Conservation (phyloP, 2,888 invertebrate species). For the Andricus quercusramuli region DNA sequence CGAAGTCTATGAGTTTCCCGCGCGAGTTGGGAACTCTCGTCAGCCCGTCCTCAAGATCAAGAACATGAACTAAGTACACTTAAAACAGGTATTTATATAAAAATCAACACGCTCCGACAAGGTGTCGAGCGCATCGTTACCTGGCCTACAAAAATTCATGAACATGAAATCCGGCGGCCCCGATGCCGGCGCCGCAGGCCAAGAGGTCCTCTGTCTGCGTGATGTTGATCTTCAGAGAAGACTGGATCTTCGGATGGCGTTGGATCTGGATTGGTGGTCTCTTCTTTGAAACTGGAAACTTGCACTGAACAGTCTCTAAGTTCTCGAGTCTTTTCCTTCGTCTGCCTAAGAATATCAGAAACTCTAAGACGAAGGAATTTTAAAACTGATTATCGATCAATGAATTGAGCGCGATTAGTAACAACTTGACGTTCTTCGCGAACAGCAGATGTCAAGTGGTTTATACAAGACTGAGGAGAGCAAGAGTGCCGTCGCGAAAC, state of each 20-base stretch:
- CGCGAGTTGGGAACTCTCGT: background rate
- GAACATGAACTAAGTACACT: background rate
- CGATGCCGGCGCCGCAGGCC: conserved; percentile 81
- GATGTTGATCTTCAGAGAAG: conserved; percentile 44
- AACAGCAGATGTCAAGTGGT: background rate
- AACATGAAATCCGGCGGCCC: conserved; percentile 83
- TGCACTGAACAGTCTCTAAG: conserved; percentile 8
- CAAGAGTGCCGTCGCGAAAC: conserved; percentile 55
- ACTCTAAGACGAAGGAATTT: background rate
- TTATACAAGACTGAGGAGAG: background rate
- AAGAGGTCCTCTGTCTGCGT: conserved; percentile 67
- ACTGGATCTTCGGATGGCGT: background rate
- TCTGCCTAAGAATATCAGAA: background rate
- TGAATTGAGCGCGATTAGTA: background rate
- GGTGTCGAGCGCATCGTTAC: conserved; percentile 83
- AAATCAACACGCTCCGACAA: conserved; percentile 33
- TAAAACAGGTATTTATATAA: background rate
- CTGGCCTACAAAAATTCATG: conserved; percentile 85
- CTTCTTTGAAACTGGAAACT: conserved; percentile 6
- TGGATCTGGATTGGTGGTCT: background rate
- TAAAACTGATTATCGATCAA: background rate
- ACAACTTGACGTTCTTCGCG: background rate
- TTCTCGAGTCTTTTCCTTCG: background rate
- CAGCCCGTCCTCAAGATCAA: conserved; percentile 5
- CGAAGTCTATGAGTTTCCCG: conserved; percentile 9